Evolutionary conservation across 2,888 invertebrate species (phyloP).

Genomic region (Plemyria rubiginata): DNA sequence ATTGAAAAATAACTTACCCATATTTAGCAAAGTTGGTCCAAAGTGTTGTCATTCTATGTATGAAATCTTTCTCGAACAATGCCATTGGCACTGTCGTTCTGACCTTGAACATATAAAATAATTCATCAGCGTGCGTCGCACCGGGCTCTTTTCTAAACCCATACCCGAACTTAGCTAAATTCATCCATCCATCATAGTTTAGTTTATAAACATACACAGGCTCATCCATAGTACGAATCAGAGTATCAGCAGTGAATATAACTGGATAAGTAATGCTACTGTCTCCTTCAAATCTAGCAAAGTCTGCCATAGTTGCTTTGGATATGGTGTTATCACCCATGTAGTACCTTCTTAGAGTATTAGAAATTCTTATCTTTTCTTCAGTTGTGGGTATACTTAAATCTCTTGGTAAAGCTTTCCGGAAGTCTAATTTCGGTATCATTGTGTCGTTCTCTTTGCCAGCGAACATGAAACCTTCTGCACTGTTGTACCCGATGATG

Average conservation of each 20-base stretch:
- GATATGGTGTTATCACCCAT: conserved; percentile 66
- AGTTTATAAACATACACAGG: conserved; percentile 69
- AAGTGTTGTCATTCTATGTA: conserved; percentile 62
- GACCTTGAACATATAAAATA: conserved; percentile 74
- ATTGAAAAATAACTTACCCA: conserved; percentile 53
- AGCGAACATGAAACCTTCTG: conserved; percentile 72
- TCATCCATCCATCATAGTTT: conserved; percentile 68
- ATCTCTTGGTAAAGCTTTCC: conserved; percentile 67
- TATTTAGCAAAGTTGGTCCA: conserved; percentile 79
- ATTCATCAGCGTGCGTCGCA: conserved; percentile 76
- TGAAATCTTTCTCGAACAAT: conserved; percentile 55
- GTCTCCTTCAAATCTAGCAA: conserved; percentile 70
- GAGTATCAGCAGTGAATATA: conserved; percentile 57
- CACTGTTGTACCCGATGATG: conserved; percentile 71
- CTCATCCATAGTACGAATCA: conserved; percentile 52
- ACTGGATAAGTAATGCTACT: conserved; percentile 66
- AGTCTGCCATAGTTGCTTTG: conserved; percentile 63
- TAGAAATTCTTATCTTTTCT: conserved; percentile 53
- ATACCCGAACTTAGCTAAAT: conserved; percentile 61
- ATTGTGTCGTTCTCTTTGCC: conserved; percentile 75
- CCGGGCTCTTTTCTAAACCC: conserved; percentile 62
- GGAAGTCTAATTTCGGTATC: conserved; percentile 59
- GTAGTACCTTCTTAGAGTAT: conserved; percentile 68
- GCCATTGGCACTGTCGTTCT: conserved; percentile 50
- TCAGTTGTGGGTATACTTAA: conserved; percentile 55